Conservation (phyloP, 2,888 invertebrate genomes). For the Callyntrura sp. region DNA sequence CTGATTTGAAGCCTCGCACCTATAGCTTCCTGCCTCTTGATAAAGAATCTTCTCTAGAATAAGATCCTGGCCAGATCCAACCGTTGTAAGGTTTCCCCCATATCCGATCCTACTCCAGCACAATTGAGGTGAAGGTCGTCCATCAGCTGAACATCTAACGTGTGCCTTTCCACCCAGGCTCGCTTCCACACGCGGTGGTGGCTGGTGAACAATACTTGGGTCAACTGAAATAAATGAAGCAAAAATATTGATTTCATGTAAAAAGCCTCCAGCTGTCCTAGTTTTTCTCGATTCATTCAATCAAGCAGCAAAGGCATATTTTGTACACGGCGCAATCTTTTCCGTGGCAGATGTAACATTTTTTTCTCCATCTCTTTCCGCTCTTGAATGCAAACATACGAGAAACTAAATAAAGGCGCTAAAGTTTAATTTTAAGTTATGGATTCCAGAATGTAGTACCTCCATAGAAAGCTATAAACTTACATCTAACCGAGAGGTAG, state of each 20-base stretch:
- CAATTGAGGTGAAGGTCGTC: conserved; percentile 83
- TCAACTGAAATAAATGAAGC: conserved; percentile 82
- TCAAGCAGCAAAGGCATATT: background rate
- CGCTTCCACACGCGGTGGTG: conserved; percentile 88
- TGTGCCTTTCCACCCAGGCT: conserved; percentile 95
- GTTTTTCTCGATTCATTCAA: background rate
- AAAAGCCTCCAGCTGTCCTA: background rate
- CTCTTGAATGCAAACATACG: background rate
- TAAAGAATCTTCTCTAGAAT: conserved; percentile 90
- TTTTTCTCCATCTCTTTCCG: background rate
- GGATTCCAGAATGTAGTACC: background rate
- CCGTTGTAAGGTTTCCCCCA: conserved; percentile 86
- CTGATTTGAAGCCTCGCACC: conserved; percentile 89
- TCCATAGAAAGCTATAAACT: conserved; percentile 86
- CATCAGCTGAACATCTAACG: conserved; percentile 91
- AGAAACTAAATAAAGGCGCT: background rate
- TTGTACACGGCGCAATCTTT: background rate
- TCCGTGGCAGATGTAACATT: background rate
- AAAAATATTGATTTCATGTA: conserved; percentile 9
- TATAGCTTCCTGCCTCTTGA: conserved; percentile 92
- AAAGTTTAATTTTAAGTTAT: conserved; percentile 44
- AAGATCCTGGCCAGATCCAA: conserved; percentile 88
- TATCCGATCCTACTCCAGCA: conserved; percentile 88
- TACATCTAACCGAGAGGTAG: conserved; percentile 95
- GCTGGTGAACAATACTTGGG: conserved; percentile 84